phyloP scores from a whole-genome alignment of 2,797 vertebrate species.

The Octomys mimax region DNA sequence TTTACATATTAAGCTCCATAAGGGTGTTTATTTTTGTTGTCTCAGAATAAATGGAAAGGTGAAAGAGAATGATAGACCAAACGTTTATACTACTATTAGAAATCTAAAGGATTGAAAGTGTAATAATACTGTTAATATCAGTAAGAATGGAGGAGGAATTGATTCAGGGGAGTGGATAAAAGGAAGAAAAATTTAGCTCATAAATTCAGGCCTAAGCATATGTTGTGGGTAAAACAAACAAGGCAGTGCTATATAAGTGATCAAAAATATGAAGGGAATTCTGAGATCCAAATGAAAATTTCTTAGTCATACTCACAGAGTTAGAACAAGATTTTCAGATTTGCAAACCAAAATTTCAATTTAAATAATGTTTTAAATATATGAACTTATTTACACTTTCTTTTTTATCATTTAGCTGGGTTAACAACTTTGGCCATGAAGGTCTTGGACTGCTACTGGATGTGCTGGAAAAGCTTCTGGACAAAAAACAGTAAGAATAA shows the following conservation, averaged over 20 bases:
- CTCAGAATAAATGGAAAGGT: conserved; percentile 15
- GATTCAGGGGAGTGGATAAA: background rate
- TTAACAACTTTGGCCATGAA: conserved; percentile 99
- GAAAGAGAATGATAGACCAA: background rate
- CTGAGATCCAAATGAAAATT: background rate
- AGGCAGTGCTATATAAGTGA: background rate
- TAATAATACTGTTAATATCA: background rate
- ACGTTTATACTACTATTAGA: conserved; percentile 40
- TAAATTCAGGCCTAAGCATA: conserved; percentile 20
- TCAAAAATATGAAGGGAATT: background rate
- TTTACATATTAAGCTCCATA: background rate
- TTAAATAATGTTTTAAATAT: conserved; percentile 27
- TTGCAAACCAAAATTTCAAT: conserved; percentile 20
- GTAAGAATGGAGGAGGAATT: conserved; percentile 9
- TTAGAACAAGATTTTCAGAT: background rate
- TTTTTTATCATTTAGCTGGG: conserved; percentile 92
- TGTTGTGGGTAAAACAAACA: background rate
- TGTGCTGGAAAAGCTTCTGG: conserved; percentile 95
- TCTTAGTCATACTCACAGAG: background rate
- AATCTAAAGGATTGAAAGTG: background rate
- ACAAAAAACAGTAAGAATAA: conserved; percentile 97
- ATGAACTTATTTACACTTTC: conserved; percentile 25
- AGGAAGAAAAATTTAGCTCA: background rate
- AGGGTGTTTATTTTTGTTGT: conserved; percentile 12
- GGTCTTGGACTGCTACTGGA: conserved; percentile 98